Evolutionary conservation across 1,140 invertebrate genomes (phyloP), one percentile per base, ranked within the genome.

Genomic region (Ditylenchus dipsaci): DNA sequence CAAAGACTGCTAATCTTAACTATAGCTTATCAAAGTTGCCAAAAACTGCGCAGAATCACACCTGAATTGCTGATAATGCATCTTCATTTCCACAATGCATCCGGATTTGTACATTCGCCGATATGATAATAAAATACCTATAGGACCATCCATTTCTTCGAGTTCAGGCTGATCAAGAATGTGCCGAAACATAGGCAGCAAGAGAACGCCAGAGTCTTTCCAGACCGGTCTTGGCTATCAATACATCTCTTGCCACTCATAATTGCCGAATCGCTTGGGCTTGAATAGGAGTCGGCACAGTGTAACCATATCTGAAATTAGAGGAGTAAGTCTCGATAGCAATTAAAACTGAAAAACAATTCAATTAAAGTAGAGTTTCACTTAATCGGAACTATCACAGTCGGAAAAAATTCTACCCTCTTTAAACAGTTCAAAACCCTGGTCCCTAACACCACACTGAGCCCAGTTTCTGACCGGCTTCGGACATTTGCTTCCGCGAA

Each of bases 221-320:
- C 95, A 79, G 95, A 27, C 95, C 95, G 45, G 95, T 99, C 85
- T 96, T 92, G 0, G 95, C 94, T 26, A 93, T 92, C 95, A 7
- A 98, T 85, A 98, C 89, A 87, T 99, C 94, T 78, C 89, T 87
- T 83, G 23, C 90, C 89, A 67, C 90, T 94, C 94, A 99, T 97
- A 72, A 98, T 92, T 19, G 93, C 91, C 29, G 95, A 83, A 99
- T 93, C 11, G 94, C 94, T 86, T 99, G 95, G 59, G 91, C 89
- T 84, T 99, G 96, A 81, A 99, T 98, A 0, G 96, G 95, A 3
- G 96, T 99, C 3, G 96, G 96, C 84, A 95, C 97, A 75, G 95
- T 92, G 84, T 95, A 98, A 67, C 88, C 88, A 43, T 94, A 85
- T 72, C 86, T 86, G 71, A 53, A 83, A 57, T 38, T 30, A 27